phyloP scores from a whole-genome alignment of 2,113 vertebrate species.

The Xerus inauris region DNA sequence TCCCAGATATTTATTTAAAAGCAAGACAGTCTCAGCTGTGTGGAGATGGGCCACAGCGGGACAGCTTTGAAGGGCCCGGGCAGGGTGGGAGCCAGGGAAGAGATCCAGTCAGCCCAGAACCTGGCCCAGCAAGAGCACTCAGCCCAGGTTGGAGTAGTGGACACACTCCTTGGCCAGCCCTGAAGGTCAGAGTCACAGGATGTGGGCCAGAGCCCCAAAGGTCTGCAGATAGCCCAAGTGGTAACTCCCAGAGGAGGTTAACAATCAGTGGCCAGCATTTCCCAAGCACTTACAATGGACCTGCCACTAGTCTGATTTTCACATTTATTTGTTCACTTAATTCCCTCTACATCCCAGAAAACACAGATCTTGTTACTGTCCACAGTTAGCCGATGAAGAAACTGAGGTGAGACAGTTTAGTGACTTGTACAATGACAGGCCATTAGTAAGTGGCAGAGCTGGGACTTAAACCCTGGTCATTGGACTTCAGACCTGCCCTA shows the following conservation, averaged over 20 bases:
- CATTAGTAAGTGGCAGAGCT: background rate
- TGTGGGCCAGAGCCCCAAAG: background rate
- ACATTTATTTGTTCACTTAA: background rate
- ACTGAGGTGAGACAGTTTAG: background rate
- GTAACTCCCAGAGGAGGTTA: background rate
- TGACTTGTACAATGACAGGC: background rate
- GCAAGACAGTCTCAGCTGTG: background rate
- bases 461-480: background rate
- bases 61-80: too few relatives aligned
- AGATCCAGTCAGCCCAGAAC: background rate
- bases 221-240: background rate
- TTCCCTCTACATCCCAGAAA: background rate
- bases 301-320: background rate
- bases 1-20: background rate
- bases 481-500: background rate
- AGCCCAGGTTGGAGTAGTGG: background rate
- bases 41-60: background rate
- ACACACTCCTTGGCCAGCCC: background rate
- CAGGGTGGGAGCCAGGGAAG: background rate
- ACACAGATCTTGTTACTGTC: background rate
- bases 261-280: background rate
- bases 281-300: background rate
- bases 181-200: background rate
- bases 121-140: background rate
- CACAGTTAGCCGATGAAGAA: background rate